Evolutionary conservation across 2,797 vertebrate species (phyloP).

Genomic region (Amazona finschi): DNA sequence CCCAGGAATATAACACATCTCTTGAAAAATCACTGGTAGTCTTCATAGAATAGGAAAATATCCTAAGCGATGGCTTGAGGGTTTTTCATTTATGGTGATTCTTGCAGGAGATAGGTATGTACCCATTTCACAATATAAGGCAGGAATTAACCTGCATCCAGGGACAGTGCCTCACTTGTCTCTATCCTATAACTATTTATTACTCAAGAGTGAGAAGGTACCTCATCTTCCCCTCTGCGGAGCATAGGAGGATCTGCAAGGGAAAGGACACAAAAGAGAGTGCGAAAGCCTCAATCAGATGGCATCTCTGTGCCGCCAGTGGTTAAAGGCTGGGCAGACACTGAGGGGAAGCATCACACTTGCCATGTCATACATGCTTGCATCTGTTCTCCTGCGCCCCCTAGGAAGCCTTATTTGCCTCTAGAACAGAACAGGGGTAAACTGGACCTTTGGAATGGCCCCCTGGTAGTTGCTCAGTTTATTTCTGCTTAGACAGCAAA

Average conservation of each 20-base stretch:
- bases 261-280: neutral
- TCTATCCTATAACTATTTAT: neutral
- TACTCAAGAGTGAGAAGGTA: neutral
- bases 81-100: neutral
- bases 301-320: neutral
- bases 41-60: neutral
- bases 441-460: neutral
- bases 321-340: neutral
- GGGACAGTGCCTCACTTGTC: neutral
- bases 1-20: rapidly evolving
- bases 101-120: neutral
- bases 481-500: neutral
- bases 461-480: neutral
- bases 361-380: neutral
- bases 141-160: neutral
- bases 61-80: neutral
- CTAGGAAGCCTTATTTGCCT: neutral
- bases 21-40: neutral
- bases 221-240: neutral
- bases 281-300: neutral
- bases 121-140: neutral
- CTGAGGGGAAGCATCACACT: neutral
- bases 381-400: neutral
- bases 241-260: neutral
- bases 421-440: neutral